phyloP scores from a whole-genome alignment of 2,888 invertebrate genomes.

The Bellardia bayeri region DNA sequence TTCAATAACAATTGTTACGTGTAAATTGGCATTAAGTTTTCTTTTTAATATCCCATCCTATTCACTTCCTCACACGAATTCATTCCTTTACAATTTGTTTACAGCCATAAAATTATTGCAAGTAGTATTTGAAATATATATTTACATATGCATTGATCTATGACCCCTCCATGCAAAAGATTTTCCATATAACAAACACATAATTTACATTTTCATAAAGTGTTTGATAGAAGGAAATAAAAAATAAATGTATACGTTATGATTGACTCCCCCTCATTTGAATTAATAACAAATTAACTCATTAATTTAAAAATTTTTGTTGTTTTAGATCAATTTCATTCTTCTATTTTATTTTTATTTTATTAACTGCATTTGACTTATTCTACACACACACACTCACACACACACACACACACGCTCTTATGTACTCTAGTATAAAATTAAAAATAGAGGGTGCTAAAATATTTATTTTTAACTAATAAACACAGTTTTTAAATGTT shows the following conservation, averaged over 20 bases:
- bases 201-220: constrained; percentile 47
- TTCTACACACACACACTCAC: background rate
- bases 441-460: constrained; percentile 63
- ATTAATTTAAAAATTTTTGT: constrained; percentile 61
- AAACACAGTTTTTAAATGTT: constrained; percentile 50
- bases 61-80: background rate
- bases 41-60: background rate
- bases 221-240: constrained; percentile 16
- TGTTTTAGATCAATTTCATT: constrained; percentile 37
- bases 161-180: constrained; percentile 64
- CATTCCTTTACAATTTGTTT: constrained; percentile 1
- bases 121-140: background rate
- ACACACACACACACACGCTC: background rate
- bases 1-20: too few relatives aligned
- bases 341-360: constrained; percentile 44
- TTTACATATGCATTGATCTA: constrained; percentile 65
- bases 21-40: too few relatives aligned
- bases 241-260: constrained; percentile 44
- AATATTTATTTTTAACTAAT: constrained; percentile 69
- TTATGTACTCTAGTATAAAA: background rate
- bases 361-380: constrained; percentile 59
- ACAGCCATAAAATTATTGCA: background rate
- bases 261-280: constrained; percentile 72
- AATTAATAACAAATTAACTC: constrained; percentile 73
- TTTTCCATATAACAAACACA: constrained; percentile 37